These are phyloP conservation scores for Aphelocoma californica DNA, from an alignment of 2,797 vertebrate genomes.

Conservation along the genomic window DNA sequence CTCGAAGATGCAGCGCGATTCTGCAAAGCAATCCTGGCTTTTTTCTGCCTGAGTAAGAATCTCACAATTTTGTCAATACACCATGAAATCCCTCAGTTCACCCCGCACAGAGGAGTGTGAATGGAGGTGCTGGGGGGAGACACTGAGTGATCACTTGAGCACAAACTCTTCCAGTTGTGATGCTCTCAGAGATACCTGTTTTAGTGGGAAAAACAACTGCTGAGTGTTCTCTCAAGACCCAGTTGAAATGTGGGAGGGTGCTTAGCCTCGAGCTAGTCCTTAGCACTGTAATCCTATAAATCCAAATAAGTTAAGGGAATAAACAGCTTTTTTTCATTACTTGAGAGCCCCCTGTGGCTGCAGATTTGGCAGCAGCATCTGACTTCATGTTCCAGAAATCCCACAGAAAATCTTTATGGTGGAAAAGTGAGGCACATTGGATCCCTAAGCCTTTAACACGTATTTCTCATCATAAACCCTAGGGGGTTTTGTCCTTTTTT, in stretches of 20 bases:
- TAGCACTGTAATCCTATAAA: not conserved
- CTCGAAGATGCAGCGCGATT: not conserved
- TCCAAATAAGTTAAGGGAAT: conserved; percentile 11
- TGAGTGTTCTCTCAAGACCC: not conserved
- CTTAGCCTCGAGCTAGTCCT: not conserved
- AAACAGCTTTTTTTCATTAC: not conserved
- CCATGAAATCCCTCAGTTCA: not conserved
- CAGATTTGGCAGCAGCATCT: conserved; percentile 18
- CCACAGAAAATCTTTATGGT: not conserved
- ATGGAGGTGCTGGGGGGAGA: not conserved
- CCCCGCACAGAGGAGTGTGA: not conserved
- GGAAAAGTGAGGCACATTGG: not conserved
- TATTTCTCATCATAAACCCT: not conserved
- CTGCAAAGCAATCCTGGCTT: not conserved
- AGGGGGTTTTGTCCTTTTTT: not conserved
- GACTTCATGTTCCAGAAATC: not conserved
- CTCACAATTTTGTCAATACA: not conserved
- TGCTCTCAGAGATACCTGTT: not conserved
- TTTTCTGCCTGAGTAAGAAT: not conserved
- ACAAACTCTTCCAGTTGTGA: not conserved
- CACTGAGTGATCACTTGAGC: not conserved
- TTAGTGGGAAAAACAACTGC: not conserved
- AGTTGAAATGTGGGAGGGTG: not conserved
- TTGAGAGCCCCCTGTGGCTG: conserved; percentile 12
- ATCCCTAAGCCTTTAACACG: not conserved